Percentiles rank a stretch among this genome's conserved stretches.
These are phyloP conservation scores for Alcis repandata DNA, from an alignment of 2,888 invertebrate genomes.

Conservation along the genomic window DNA sequence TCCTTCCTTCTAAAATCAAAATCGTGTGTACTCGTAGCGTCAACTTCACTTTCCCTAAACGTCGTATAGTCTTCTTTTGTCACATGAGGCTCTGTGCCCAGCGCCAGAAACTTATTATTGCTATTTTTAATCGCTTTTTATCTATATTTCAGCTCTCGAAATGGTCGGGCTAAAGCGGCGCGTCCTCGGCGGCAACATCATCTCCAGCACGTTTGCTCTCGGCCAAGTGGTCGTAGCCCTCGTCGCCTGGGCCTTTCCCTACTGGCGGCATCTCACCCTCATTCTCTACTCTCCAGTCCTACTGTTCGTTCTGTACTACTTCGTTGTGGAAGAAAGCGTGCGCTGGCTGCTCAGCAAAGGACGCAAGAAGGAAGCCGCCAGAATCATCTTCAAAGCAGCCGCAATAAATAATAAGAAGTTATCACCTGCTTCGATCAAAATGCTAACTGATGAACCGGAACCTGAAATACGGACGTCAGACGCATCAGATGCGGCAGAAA, in stretches of 20 bases:
- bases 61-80: too few relatives aligned
- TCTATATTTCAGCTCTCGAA: constrained; percentile 87
- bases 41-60: too few relatives aligned
- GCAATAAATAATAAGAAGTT: constrained; percentile 74
- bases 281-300: constrained; percentile 88
- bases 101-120: not conserved
- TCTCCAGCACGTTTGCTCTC: constrained; percentile 88
- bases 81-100: too few relatives aligned
- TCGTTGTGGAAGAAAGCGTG: constrained; percentile 88
- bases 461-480: not conserved
- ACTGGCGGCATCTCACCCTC: constrained; percentile 89
- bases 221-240: constrained; percentile 89
- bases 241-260: constrained; percentile 87
- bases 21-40: too few relatives aligned
- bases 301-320: constrained; percentile 87
- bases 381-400: constrained; percentile 82
- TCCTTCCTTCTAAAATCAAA: too few relatives aligned
- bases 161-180: constrained; percentile 89
- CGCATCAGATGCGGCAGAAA: not conserved
- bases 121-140: not conserved
- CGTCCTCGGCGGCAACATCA: constrained; percentile 89
- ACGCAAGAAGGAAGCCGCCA: constrained; percentile 81
- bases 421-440: constrained; percentile 63
- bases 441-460: constrained; percentile 49
- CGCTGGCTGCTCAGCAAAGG: constrained; percentile 90